Conservation (phyloP, 2,797 vertebrate genomes). For the Rhadinocentrus ornatus region DNA sequence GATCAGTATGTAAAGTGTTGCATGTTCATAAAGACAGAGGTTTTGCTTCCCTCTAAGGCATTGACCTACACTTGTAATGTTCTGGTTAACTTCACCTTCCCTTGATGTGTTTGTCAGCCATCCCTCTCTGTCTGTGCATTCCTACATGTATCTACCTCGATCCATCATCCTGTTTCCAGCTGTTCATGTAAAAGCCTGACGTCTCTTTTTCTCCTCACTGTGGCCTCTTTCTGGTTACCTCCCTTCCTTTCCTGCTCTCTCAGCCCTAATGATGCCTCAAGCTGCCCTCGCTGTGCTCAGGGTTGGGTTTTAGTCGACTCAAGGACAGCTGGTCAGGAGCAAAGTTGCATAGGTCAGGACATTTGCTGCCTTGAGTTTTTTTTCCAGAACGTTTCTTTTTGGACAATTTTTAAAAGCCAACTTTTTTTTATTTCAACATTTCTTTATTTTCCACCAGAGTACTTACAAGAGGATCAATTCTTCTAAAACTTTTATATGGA, state of each 20-base stretch:
- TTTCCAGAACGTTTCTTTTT: background rate
- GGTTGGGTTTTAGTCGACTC: slow-evolving; percentile 9
- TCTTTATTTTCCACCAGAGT: background rate
- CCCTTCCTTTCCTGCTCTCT: slow-evolving; percentile 6
- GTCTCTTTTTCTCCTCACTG: background rate
- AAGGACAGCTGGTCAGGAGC: background rate
- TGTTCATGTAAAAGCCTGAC: slow-evolving; percentile 10
- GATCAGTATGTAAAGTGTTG: slow-evolving; percentile 22
- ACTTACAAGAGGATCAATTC: background rate
- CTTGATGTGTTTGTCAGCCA: slow-evolving; percentile 19
- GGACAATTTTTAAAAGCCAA: background rate
- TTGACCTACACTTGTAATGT: slow-evolving; percentile 42
- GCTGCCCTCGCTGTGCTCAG: slow-evolving; percentile 6
- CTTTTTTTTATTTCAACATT: background rate
- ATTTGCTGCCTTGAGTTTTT: background rate
- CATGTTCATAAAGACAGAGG: slow-evolving; percentile 4
- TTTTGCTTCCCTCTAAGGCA: slow-evolving; percentile 22
- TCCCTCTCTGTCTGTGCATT: slow-evolving; percentile 2
- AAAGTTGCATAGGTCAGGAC: background rate
- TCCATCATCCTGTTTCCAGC: background rate
- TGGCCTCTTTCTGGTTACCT: slow-evolving; percentile 15
- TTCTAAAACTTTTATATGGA: background rate
- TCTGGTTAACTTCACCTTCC: slow-evolving; percentile 41
- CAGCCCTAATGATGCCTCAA: background rate
- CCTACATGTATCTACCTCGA: background rate